Conservation (phyloP, 2,113 vertebrate species). For the Nothocercus nigrocapillus region DNA sequence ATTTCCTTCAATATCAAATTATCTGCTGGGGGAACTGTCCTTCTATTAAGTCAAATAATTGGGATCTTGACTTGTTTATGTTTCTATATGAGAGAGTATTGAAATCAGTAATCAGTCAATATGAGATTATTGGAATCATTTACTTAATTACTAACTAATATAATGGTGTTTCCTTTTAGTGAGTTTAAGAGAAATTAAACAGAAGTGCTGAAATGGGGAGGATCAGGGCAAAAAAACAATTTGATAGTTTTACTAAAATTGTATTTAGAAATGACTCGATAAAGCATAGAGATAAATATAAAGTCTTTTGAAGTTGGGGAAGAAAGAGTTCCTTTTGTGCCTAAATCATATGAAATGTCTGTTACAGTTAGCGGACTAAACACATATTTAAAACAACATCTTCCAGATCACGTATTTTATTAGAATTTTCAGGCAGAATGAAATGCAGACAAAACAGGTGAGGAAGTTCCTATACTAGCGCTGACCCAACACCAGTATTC, state of each 20-base stretch:
- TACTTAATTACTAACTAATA: not conserved
- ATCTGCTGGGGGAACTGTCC: not conserved
- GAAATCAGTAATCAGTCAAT: not conserved
- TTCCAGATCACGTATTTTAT: no score
- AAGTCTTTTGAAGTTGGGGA: not conserved
- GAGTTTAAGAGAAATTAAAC: not conserved
- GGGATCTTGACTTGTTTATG: not conserved
- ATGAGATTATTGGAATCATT: not conserved
- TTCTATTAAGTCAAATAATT: not conserved
- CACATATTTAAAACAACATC: not conserved
- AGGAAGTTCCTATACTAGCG: not conserved
- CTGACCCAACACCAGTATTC: not conserved
- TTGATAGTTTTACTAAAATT: not conserved
- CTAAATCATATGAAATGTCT: not conserved
- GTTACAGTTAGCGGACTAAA: not conserved
- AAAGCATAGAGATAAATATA: not conserved
- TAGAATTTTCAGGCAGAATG: not conserved
- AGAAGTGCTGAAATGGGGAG: not conserved
- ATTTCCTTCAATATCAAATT: not conserved
- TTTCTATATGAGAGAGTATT: not conserved
- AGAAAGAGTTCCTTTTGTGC: not conserved
- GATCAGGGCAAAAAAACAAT: not conserved
- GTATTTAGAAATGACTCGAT: not conserved
- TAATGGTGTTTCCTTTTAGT: not conserved
- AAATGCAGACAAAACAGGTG: not conserved